Base-by-base conservation (phyloP, 2,797 vertebrate species). In the Nannoperca obscura region DNA sequence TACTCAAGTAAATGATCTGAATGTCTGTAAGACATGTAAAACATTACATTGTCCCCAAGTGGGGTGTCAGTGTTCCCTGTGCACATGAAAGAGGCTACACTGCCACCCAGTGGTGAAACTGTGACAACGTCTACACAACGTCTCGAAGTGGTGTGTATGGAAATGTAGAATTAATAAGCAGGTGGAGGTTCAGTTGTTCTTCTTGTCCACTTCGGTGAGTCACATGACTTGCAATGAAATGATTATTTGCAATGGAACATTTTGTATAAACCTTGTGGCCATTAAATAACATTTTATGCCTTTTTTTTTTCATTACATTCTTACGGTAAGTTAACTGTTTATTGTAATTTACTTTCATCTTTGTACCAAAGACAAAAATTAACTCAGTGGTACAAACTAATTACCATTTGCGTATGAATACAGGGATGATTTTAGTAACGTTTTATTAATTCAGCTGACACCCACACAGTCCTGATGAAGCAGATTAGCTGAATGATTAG, bases 41-140 rank as follows among this genome's bases (percentile, higher is more conserved):
- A 27, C 24, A 27, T 27, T 27, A 27, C 24, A 27, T 13, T 58
- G 8, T 30, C n/a, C 38, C 14, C 27, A 60, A 30, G 50, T 7
- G 11, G 27, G 36, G 24, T 7, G 15, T 27, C 12, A 42, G 7
- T 27, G 19, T 7, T 50, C 5, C 3, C 34, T 27, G n/a, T 49
- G 13, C 24, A 30, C 24, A 68, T 53, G 44, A 2, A 61, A 68
- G 9, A 59, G 62, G 38, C 53, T 44, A 46, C 49, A 81, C 73
- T 81, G 76, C 66, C 85, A 76, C 57, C 80, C 3, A 63, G 88
- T 87, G 90, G 77, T 77, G 7, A 69, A 71, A 47, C 9, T 15
- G 5, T 46, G 38, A 40, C n/a, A n/a, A n/a, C n/a, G n/a, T n/a
- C n/a, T n/a, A n/a, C n/a, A n/a, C n/a, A 30, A 54, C 4, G 27